Evolutionary conservation across 37 sponge, comb jelly and placozoan species (phyloP).

Genomic region (Ianthella basta): DNA sequence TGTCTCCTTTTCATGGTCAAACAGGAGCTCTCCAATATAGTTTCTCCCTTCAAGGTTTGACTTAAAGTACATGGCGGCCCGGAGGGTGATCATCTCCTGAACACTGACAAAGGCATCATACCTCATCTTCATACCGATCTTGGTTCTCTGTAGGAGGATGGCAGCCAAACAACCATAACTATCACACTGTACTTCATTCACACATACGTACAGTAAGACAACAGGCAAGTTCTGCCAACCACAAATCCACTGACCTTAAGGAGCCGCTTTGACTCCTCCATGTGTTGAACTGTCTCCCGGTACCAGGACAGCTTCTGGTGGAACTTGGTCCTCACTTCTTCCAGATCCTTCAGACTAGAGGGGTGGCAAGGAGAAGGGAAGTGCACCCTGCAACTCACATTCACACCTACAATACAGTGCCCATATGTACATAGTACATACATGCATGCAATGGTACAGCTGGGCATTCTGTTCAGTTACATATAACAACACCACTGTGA

Average conservation of each 20-base stretch:
- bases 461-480: slow-evolving; percentile 22
- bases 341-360: neutral
- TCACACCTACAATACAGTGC: slow-evolving; percentile 23
- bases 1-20: slow-evolving; percentile 70
- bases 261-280: neutral
- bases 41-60: slow-evolving; percentile 73
- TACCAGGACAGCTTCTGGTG: slow-evolving; percentile 11
- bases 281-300: neutral
- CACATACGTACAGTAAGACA: too few species aligned
- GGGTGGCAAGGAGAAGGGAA: neutral
- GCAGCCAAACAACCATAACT: too few species aligned
- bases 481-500: too few species aligned
- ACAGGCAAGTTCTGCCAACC: too few species aligned
- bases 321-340: neutral
- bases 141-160: neutral
- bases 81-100: slow-evolving; percentile 54
- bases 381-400: too few species aligned
- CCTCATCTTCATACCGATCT: neutral
- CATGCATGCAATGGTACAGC: slow-evolving; percentile 73
- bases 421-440: slow-evolving; percentile 36
- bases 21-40: slow-evolving; percentile 76
- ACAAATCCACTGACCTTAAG: neutral
- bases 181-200: too few species aligned
- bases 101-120: slow-evolving; percentile 20
- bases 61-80: slow-evolving; percentile 73